phyloP scores from a whole-genome alignment of 2,113 vertebrate species.

The Eretmochelys imbricata region DNA sequence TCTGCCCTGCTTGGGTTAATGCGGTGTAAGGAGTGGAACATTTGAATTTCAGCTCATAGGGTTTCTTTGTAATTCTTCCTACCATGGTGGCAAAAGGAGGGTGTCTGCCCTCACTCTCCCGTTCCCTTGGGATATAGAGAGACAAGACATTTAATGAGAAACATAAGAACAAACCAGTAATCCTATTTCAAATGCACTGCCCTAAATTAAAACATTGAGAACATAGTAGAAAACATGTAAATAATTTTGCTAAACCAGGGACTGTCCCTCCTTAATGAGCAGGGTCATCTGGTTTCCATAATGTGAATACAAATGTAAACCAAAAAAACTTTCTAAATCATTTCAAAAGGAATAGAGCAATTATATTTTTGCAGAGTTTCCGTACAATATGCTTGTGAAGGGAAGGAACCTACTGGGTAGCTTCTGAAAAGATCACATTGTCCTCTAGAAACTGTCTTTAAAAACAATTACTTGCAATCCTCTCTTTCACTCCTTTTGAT shows the following conservation, averaged over 20 bases:
- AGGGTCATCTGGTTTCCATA: rapidly evolving
- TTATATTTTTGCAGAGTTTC: not conserved
- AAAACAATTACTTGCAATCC: not conserved
- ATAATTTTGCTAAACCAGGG: not conserved
- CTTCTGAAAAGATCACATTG: not conserved
- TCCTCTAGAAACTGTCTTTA: slow-evolving; percentile 7
- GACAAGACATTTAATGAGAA: not conserved
- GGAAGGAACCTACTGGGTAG: not conserved
- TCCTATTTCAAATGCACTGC: not conserved
- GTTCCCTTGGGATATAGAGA: not conserved
- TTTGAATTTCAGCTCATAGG: not conserved
- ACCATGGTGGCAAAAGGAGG: not conserved
- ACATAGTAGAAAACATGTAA: not conserved
- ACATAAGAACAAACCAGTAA: not conserved
- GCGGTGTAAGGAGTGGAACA: not conserved
- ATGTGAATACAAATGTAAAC: not conserved
- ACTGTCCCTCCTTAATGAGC: not conserved
- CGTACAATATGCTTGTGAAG: not conserved
- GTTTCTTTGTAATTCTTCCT: not conserved
- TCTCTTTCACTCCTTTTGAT: slow-evolving; percentile 8
- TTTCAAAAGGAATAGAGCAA: not conserved
- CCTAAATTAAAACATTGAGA: not conserved
- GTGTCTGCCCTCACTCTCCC: not conserved
- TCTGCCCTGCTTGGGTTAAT: not conserved
- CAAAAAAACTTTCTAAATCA: not conserved